Base-by-base conservation (phyloP, 2,797 vertebrate genomes). In the Antennarius maculatus region DNA sequence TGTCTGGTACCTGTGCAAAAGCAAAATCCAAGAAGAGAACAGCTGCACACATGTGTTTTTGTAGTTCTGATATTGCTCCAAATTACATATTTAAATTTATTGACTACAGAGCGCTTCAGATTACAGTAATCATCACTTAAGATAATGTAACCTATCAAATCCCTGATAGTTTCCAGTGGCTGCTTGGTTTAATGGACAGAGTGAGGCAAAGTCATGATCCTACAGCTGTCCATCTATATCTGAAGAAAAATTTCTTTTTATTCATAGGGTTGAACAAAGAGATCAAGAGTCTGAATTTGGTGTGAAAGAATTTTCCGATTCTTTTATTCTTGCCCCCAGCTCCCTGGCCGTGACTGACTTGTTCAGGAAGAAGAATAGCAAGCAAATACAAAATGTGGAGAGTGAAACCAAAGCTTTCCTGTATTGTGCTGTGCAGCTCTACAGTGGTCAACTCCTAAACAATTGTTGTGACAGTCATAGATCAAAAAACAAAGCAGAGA, bases 211-310 rank as follows among this genome's bases (percentile, higher is more conserved):
- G 15, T 67, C 62, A 54, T 18, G 48, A 70, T 69, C 75, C 82
- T 77, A 76, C 72, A 80, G 78, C 75, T 82, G 82, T 76, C 74
- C 64, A 62, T 45, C 43, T 65, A 63, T 69, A 71, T 74, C 54
- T 71, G 54, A 77, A 82, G 70, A 82, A 74, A 67, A 74, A 76
- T 88, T 81, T 82, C 69, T 68, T 84, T 83, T 75, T 53, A 61
- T 66, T 76, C 68, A 52, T 15, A 66, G 54, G 66, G 54, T 23
- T 64, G 50, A 82, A 59, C 56, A 54, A 58, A 77, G 51, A 85
- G 84, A 85, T 87, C 82, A 83, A 82, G 54, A 71, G 60, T 29
- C 61, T 54, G 66, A 80, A 84, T 86, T 79, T 75, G 69, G 68
- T 59, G 63, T 78, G 54, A 54, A 31, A 78, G 63, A 29, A 15